These are phyloP conservation scores for Rotaria magnacalcarata DNA, from an alignment of 2,888 invertebrate species.

Conservation along the genomic window DNA sequence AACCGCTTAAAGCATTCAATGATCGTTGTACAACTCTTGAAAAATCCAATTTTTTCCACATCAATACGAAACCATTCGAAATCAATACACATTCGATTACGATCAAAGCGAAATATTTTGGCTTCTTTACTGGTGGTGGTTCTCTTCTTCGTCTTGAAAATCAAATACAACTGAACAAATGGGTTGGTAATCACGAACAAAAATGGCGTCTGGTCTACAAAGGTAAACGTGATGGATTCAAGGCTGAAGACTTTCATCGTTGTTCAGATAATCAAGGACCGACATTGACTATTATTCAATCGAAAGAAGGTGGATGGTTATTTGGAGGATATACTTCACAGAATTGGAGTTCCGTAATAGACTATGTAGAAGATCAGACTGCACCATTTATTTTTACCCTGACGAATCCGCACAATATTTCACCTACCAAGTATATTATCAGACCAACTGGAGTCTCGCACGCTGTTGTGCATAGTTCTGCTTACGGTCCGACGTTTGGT, in stretches of 20 bases:
- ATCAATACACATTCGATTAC: not conserved
- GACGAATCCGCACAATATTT: not conserved
- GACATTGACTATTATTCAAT: not conserved
- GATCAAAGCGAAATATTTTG: not conserved
- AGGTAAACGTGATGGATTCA: conserved; percentile 14
- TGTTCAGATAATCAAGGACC: not conserved
- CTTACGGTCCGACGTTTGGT: not conserved
- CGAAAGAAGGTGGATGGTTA: not conserved
- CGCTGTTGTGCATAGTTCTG: not conserved
- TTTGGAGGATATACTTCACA: not conserved
- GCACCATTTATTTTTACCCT: not conserved
- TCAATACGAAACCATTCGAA: not conserved
- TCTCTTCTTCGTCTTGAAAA: not conserved
- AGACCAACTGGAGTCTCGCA: too few species aligned
- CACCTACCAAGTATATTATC: not conserved
- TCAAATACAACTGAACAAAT: not conserved
- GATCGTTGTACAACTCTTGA: not conserved
- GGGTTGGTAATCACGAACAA: not conserved
- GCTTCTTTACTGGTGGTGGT: not conserved
- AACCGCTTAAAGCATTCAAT: not conserved
- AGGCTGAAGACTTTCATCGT: conserved; percentile 11
- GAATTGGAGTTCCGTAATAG: not conserved
- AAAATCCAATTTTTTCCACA: not conserved
- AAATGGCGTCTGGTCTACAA: not conserved
- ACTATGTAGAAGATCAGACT: not conserved